phyloP scores from a whole-genome alignment of 2,113 vertebrate genomes.

The Benitochromis conjunctus region DNA sequence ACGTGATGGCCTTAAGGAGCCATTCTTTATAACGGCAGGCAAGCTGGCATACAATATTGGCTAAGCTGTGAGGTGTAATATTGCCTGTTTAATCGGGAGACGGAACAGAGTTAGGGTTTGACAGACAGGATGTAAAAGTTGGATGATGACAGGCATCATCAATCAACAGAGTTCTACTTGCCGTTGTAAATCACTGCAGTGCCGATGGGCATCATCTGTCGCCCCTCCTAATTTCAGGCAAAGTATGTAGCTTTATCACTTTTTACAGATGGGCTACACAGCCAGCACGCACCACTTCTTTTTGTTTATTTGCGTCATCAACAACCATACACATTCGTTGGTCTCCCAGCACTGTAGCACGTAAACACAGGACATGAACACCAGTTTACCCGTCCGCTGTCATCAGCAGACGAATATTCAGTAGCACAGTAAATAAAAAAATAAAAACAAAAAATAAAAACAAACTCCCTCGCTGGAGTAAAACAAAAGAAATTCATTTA shows the following conservation, averaged over 20 bases:
- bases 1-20: not conserved
- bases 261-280: conserved; percentile 46
- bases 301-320: conserved; percentile 80
- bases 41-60: not conserved
- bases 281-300: conserved; percentile 46
- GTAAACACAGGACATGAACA: conserved; percentile 87
- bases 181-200: conserved; percentile 5
- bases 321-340: conserved; percentile 89
- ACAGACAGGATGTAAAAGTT: conserved; percentile 18
- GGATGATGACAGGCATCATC: conserved; percentile 22
- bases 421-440: conserved; percentile 33
- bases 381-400: conserved; percentile 60
- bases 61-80: not conserved
- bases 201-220: conserved; percentile 29
- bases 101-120: not conserved
- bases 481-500: conserved; percentile 16
- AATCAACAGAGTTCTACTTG: conserved; percentile 29
- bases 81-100: not conserved
- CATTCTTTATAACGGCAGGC: not conserved
- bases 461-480: not conserved
- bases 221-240: conserved; percentile 5
- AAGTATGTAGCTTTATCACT: not conserved
- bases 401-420: conserved; percentile 22
- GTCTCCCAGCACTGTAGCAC: conserved; percentile 89
- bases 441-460: not conserved